Percentiles rank a stretch among this genome's conserved stretches.
phyloP scores from a whole-genome alignment of 2,888 invertebrate species.

The Drosophila atripex region DNA sequence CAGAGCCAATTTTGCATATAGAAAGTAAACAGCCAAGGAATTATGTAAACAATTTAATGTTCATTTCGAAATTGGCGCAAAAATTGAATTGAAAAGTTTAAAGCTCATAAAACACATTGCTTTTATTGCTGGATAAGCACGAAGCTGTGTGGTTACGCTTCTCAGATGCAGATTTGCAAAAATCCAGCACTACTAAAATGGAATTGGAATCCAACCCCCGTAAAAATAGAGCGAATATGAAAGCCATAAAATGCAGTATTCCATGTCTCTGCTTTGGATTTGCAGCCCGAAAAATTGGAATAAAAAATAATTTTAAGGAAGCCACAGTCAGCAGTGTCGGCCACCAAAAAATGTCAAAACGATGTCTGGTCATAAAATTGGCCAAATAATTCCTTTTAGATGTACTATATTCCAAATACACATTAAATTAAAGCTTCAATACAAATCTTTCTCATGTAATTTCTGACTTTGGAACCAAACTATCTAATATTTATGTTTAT shows the following conservation, averaged over 20 bases:
- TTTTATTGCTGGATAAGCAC: constrained; percentile 39
- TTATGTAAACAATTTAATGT: constrained; percentile 60
- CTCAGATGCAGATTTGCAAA: constrained; percentile 22
- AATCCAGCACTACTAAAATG: constrained; percentile 23
- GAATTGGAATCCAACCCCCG: background rate
- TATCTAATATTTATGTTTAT: constrained; percentile 54
- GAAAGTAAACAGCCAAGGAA: constrained; percentile 40
- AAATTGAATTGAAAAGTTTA: constrained; percentile 49
- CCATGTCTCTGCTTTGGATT: constrained; percentile 1
- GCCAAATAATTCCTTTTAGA: background rate
- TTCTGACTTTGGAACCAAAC: background rate
- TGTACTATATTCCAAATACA: background rate
- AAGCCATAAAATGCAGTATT: constrained; percentile 53
- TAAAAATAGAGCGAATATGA: constrained; percentile 33
- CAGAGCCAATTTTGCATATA: constrained; percentile 44
- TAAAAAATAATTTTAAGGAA: constrained; percentile 14
- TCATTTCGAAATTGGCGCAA: constrained; percentile 20
- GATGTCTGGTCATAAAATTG: constrained; percentile 6
- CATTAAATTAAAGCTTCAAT: background rate
- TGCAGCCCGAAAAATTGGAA: constrained; percentile 3
- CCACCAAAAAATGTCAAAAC: background rate
- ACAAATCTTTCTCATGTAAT: background rate
- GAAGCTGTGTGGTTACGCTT: constrained; percentile 27
- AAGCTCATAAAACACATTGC: constrained; percentile 54
- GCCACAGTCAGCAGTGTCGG: constrained; percentile 27